Evolutionary conservation across 2,113 vertebrate genomes (phyloP).

Genomic region (Montifringilla adamsi): DNA sequence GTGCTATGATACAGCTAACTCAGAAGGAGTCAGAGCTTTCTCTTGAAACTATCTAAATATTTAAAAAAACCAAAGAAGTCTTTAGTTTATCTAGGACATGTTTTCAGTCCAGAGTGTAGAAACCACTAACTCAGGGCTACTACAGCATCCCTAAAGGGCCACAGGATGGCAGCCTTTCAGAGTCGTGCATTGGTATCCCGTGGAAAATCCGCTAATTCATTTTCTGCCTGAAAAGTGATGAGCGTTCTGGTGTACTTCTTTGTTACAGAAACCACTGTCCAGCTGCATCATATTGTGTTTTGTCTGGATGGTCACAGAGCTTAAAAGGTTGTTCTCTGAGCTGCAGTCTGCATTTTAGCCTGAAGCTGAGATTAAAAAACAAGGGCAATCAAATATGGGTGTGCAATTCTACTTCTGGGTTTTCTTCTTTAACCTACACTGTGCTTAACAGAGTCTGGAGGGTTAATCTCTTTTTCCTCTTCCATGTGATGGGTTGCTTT

Average conservation of each 20-base stretch:
- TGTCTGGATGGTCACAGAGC: neutral
- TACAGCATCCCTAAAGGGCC: neutral
- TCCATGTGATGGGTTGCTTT: neutral
- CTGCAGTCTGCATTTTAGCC: neutral
- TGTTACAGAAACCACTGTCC: neutral
- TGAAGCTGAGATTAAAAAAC: neutral
- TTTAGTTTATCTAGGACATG: rapidly evolving
- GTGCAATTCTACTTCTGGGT: neutral
- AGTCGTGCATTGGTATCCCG: neutral
- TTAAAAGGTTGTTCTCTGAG: neutral
- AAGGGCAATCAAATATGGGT: neutral
- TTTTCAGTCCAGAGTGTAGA: neutral
- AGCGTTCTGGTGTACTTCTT: neutral
- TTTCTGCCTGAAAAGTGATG: neutral
- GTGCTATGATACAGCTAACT: neutral
- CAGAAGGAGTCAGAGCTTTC: neutral
- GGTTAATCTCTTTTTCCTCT: neutral
- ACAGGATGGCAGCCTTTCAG: constrained; percentile 42
- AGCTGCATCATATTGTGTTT: neutral
- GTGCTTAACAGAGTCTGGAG: neutral
- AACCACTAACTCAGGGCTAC: neutral
- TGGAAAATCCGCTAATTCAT: neutral
- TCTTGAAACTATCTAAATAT: neutral
- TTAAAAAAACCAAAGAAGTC: neutral
- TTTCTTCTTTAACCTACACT: neutral